These are phyloP conservation scores for Adelosebastes latens DNA, from an alignment of 2,797 vertebrate species.

Conservation along the genomic window DNA sequence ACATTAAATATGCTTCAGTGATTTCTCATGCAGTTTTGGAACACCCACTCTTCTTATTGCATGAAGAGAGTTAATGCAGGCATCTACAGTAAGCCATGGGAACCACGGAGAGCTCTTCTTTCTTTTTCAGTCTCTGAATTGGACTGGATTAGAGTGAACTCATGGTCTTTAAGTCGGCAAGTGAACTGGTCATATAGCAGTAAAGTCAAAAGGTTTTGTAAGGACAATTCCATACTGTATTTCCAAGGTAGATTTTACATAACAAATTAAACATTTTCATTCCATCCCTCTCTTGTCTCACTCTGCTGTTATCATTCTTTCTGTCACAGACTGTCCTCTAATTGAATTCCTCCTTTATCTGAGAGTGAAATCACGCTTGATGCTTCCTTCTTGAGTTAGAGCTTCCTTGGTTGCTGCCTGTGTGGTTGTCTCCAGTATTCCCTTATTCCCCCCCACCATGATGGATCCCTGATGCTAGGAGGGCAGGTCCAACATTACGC, in stretches of 20 bases:
- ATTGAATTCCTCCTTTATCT: conserved; percentile 75
- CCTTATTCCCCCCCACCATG: conserved; percentile 32
- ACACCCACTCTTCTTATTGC: conserved; percentile 24
- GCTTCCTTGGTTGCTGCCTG: conserved; percentile 60
- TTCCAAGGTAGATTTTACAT: conserved; percentile 7
- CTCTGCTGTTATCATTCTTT: conserved; percentile 29
- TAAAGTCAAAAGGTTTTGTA: not conserved
- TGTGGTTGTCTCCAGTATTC: conserved; percentile 55
- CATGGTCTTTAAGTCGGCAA: not conserved
- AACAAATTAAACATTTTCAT: not conserved
- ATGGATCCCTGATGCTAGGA: conserved; percentile 37
- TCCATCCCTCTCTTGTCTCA: conserved; percentile 10
- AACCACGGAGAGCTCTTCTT: conserved; percentile 26
- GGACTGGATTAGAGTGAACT: conserved; percentile 21
- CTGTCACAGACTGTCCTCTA: conserved; percentile 49
- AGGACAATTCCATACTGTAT: not conserved
- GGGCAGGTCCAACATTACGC: conserved; percentile 40
- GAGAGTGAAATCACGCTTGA: conserved; percentile 56
- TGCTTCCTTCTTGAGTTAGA: conserved; percentile 56
- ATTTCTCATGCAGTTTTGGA: conserved; percentile 38
- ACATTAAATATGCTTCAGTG: conserved; percentile 47
- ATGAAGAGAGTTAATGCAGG: conserved; percentile 17
- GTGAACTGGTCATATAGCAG: not conserved
- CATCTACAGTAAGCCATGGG: conserved; percentile 36
- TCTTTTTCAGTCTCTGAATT: conserved; percentile 10